Evolutionary conservation across 92 coral and sea anemone species (phyloP).

Genomic region (Parazoanthus atlanticus): DNA sequence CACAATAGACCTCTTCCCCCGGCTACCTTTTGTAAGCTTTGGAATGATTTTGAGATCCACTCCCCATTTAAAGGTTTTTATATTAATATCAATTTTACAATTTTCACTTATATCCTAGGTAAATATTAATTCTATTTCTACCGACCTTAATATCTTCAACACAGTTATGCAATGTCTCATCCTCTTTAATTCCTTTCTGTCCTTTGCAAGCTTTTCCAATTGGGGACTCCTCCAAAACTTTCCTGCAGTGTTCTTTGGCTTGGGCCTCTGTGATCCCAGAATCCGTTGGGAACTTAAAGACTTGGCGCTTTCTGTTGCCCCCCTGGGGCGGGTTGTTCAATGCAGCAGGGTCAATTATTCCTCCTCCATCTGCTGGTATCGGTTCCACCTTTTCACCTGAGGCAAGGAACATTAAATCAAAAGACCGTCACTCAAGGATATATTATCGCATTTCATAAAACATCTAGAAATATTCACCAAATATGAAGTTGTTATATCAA

Average conservation of each 20-base stretch:
- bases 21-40: background rate
- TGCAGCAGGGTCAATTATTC: conserved; percentile 16
- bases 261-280: conserved; percentile 32
- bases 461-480: background rate
- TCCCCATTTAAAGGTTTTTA: too few relatives aligned
- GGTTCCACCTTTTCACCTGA: conserved; percentile 7
- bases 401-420: background rate
- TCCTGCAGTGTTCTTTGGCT: conserved; percentile 28
- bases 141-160: conserved; percentile 26
- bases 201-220: conserved; percentile 37
- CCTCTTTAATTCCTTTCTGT: conserved; percentile 30
- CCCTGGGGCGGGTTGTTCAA: conserved; percentile 8
- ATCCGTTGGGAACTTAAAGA: conserved; percentile 7
- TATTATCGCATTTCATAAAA: background rate
- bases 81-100: too few relatives aligned
- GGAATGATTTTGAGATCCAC: too few relatives aligned
- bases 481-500: too few relatives aligned
- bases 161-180: conserved; percentile 7
- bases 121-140: background rate
- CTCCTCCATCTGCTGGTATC: conserved; percentile 27
- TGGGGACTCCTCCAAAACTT: conserved; percentile 22
- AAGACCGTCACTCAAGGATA: background rate
- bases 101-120: too few relatives aligned
- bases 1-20: too few relatives aligned
- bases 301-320: conserved; percentile 13